These are phyloP conservation scores for Oriolus oriolus DNA, from an alignment of 2,113 vertebrate species.

Conservation along the genomic window DNA sequence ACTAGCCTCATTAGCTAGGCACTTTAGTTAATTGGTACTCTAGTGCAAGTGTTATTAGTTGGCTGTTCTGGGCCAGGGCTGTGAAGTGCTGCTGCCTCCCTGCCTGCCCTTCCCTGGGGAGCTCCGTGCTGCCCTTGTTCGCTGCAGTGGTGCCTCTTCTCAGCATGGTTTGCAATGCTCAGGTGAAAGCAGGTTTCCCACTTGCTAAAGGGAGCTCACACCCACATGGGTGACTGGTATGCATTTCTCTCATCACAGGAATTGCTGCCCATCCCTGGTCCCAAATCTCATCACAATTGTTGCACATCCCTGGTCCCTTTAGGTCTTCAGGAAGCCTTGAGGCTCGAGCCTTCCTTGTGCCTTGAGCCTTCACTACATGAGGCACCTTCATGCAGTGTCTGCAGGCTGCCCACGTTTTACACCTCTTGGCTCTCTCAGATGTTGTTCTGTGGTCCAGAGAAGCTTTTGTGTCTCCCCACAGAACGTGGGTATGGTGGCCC, in stretches of 20 bases:
- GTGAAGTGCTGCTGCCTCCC: background rate
- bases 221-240: accelerated
- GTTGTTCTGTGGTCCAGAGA: background rate
- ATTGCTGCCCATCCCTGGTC: background rate
- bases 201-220: background rate
- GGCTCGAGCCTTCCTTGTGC: background rate
- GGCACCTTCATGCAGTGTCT: background rate
- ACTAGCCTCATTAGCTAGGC: background rate
- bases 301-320: background rate
- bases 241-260: background rate
- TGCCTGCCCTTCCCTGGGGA: background rate
- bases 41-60: background rate
- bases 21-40: background rate
- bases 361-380: background rate
- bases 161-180: background rate
- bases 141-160: accelerated
- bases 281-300: background rate
- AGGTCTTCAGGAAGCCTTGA: background rate
- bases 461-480: background rate
- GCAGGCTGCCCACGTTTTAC: background rate
- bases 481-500: background rate
- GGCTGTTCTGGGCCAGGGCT: background rate
- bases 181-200: background rate
- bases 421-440: background rate
- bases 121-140: background rate